phyloP scores from a whole-genome alignment of 2,113 vertebrate species.

The Notarius lentiginosus region DNA sequence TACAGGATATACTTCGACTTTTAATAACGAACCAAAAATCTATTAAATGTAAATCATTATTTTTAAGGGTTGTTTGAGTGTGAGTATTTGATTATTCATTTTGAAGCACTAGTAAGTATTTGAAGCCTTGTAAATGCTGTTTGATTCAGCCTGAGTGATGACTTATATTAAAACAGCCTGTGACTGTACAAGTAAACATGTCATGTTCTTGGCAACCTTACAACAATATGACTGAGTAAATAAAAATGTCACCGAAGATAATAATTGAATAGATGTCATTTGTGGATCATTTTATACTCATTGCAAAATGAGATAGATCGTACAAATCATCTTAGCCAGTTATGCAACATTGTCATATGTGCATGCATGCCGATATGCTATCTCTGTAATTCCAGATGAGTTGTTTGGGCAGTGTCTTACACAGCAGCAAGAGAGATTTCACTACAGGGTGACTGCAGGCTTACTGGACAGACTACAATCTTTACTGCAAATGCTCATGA shows the following conservation, averaged over 20 bases:
- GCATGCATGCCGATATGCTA: not conserved
- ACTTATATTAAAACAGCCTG: not conserved
- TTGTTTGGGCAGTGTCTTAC: slow-evolving; percentile 89
- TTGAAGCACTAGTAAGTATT: not conserved
- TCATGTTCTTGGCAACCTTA: not conserved
- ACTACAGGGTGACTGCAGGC: slow-evolving; percentile 82
- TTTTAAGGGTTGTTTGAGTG: not conserved
- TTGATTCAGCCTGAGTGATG: not conserved
- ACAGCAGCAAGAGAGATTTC: slow-evolving; percentile 73
- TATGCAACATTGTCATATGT: not conserved
- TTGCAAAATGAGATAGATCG: not conserved
- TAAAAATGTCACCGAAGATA: not conserved
- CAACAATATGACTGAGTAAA: not conserved
- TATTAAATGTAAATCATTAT: not conserved
- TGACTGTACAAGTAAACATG: not conserved
- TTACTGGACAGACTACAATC: slow-evolving; percentile 86
- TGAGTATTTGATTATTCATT: not conserved
- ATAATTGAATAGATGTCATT: not conserved
- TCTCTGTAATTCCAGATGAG: slow-evolving; percentile 77
- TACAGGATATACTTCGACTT: not conserved
- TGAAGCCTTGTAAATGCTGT: not conserved
- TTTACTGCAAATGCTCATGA: slow-evolving; percentile 87
- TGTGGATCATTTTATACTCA: not conserved
- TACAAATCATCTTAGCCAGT: not conserved
- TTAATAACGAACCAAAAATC: not conserved